phyloP scores from a whole-genome alignment of 2,113 vertebrate genomes.

The Albula glossodonta region DNA sequence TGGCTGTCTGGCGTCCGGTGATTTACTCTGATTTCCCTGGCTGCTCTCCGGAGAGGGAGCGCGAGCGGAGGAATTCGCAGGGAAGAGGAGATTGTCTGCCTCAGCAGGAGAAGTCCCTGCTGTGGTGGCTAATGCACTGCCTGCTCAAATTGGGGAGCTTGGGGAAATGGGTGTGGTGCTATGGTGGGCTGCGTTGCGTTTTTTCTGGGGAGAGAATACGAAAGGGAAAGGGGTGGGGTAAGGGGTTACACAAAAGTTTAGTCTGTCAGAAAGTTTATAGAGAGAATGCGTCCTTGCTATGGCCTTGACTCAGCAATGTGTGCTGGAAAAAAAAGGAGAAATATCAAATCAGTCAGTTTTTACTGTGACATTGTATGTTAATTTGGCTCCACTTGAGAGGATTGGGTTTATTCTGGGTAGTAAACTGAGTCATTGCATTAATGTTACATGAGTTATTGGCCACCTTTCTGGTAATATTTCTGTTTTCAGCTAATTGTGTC shows the following conservation, averaged over 20 bases:
- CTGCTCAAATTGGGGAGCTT: conserved; percentile 68
- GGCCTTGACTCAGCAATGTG: not conserved
- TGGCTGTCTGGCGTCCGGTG: conserved; percentile 7
- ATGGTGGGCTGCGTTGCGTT: conserved; percentile 54
- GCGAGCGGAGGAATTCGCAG: conserved; percentile 52
- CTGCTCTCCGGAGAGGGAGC: conserved; percentile 7
- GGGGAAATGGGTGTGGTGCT: conserved; percentile 54
- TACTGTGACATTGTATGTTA: not conserved
- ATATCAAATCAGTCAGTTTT: not conserved
- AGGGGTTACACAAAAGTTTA: not conserved
- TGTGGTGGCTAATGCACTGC: conserved; percentile 62
- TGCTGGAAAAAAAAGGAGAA: not conserved
- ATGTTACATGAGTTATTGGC: not conserved
- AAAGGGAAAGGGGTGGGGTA: not conserved
- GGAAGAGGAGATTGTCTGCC: conserved; percentile 61
- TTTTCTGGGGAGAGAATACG: conserved; percentile 41
- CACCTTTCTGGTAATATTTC: not conserved
- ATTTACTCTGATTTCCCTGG: conserved; percentile 10
- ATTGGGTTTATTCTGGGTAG: not conserved
- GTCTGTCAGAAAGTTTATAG: not conserved
- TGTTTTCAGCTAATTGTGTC: not conserved
- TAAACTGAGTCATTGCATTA: not conserved
- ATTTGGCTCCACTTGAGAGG: not conserved
- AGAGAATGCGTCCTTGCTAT: not conserved
- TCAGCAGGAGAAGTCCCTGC: conserved; percentile 61